Conservation (phyloP, 2,888 invertebrate genomes). For the Ischnus inquisitorius region DNA sequence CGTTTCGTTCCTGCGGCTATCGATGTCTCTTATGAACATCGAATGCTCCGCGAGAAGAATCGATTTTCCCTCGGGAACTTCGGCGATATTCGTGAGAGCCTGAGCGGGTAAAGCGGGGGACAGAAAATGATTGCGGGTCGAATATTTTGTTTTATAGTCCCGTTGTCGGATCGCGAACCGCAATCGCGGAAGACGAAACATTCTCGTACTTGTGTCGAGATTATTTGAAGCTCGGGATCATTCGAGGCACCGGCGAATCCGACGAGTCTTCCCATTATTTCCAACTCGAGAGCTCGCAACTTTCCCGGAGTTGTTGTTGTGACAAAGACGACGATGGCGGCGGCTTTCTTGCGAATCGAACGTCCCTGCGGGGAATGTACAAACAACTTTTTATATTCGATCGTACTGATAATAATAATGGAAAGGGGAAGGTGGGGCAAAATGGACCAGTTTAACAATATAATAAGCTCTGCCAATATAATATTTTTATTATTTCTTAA, state of each 20-base stretch:
- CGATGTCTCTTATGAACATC: constrained; percentile 69
- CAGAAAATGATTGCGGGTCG: not conserved
- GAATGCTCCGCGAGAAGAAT: constrained; percentile 64
- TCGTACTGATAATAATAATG: too few relatives aligned
- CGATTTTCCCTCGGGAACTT: constrained; percentile 72
- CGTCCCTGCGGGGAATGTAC: constrained; percentile 66
- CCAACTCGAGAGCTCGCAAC: constrained; percentile 70
- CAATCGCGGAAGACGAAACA: too few relatives aligned
- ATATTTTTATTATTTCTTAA: too few relatives aligned
- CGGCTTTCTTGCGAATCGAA: constrained; percentile 71
- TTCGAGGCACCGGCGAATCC: constrained; percentile 67
- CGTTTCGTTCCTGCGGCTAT: constrained; percentile 63
- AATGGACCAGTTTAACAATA: too few relatives aligned
- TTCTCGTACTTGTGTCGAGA: constrained; percentile 71
- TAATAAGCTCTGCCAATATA: too few relatives aligned
- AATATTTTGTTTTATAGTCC: not conserved
- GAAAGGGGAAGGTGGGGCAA: too few relatives aligned
- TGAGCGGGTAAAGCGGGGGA: constrained; percentile 49
- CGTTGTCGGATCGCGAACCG: not conserved
- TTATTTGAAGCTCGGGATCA: constrained; percentile 70
- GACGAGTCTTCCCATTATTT: constrained; percentile 72
- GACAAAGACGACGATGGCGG: constrained; percentile 72
- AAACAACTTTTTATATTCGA: too few relatives aligned
- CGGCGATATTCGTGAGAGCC: constrained; percentile 76
- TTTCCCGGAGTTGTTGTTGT: constrained; percentile 75